Evolutionary conservation across 2,797 vertebrate species (phyloP).

Genomic region (Malurus leucopterus): DNA sequence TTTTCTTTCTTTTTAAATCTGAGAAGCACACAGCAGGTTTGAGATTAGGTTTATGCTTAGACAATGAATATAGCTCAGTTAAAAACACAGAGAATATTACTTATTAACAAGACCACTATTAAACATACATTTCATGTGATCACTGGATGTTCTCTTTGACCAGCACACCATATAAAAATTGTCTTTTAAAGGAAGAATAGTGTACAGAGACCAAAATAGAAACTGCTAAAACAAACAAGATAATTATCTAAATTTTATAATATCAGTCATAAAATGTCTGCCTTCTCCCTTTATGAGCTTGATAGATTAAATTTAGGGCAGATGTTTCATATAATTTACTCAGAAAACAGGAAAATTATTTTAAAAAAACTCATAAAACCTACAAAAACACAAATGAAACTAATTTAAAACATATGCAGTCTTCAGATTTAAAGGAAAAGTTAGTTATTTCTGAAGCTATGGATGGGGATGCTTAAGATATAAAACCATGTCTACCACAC

Average conservation of each 20-base stretch:
- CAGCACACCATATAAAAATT: not conserved
- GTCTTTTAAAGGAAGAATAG: constrained; percentile 41
- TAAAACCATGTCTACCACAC: constrained; percentile 6
- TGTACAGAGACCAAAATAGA: constrained; percentile 48
- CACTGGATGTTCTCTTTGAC: not conserved
- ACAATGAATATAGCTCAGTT: not conserved
- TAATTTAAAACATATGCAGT: constrained; percentile 40
- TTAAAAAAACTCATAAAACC: constrained; percentile 54
- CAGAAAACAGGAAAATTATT: constrained; percentile 60
- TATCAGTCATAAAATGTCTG: constrained; percentile 55
- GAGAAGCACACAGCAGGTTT: not conserved
- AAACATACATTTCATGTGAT: not conserved
- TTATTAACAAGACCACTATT: not conserved
- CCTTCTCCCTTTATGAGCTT: constrained; percentile 57
- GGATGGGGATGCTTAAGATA: not conserved
- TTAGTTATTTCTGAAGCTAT: constrained; percentile 28
- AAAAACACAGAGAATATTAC: not conserved
- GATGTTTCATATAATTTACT: constrained; percentile 61
- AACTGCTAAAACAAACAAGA: constrained; percentile 67
- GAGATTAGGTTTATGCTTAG: not conserved
- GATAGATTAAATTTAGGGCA: constrained; percentile 54
- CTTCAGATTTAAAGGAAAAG: constrained; percentile 46
- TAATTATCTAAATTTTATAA: constrained; percentile 66
- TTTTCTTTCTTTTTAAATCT: not conserved
- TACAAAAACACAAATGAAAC: constrained; percentile 57